These are phyloP conservation scores for Tamias sibiricus DNA, from an alignment of 2,113 vertebrate species.

Conservation along the genomic window DNA sequence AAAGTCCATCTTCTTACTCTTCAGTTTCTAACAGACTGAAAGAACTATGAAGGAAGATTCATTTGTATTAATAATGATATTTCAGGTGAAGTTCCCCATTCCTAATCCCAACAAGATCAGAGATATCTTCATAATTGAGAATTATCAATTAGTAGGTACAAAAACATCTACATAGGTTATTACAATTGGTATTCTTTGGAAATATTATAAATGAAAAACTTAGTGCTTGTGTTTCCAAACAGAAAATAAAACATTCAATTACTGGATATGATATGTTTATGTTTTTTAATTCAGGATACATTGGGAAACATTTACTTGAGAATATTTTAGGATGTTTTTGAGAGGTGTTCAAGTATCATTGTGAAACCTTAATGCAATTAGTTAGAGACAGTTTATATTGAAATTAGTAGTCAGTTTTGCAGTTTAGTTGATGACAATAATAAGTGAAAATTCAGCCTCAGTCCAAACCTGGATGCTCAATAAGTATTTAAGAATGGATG, in stretches of 20 bases:
- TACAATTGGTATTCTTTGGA: constrained; percentile 4
- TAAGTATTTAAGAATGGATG: constrained; percentile 23
- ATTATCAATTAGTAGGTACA: not conserved
- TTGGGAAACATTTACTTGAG: constrained; percentile 5
- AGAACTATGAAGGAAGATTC: not conserved
- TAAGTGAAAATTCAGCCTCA: constrained; percentile 45
- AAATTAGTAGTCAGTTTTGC: not conserved
- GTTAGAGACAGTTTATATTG: not conserved
- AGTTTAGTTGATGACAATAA: constrained; percentile 40
- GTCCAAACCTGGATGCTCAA: not conserved
- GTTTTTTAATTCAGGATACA: constrained; percentile 20
- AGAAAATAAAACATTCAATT: not conserved
- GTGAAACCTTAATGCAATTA: constrained; percentile 14
- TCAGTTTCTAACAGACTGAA: not conserved
- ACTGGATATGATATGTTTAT: not conserved
- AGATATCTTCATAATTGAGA: constrained; percentile 49
- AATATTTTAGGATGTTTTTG: constrained; percentile 14
- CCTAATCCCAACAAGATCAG: not conserved
- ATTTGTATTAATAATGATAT: constrained; percentile 43
- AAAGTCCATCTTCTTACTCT: not conserved
- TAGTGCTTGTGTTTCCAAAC: constrained; percentile 22
- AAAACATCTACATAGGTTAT: not conserved
- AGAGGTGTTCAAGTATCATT: not conserved
- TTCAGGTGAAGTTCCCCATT: not conserved
- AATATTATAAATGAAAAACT: constrained; percentile 10